Conservation (phyloP, 2,888 invertebrate genomes). For the Nomada lathburiana region DNA sequence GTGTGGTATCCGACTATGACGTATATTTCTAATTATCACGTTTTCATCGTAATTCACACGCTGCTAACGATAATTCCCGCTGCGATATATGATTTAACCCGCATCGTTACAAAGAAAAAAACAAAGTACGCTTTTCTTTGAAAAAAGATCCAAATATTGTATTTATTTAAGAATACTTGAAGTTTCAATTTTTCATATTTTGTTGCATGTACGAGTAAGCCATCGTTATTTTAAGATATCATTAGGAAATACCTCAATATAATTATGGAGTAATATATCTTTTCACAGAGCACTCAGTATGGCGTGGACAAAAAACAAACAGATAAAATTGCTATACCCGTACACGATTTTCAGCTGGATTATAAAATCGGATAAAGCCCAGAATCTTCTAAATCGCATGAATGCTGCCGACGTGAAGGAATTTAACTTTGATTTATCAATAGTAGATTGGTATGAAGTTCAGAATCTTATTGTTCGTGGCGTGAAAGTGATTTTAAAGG, state of each 20-base stretch:
- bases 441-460: conserved; percentile 70
- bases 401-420: conserved; percentile 67
- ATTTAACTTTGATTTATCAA: conserved; percentile 74
- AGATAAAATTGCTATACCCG: background rate
- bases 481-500: conserved; percentile 66
- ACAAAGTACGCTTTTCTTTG: conserved; percentile 69
- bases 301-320: conserved; percentile 13
- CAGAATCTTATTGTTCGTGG: conserved; percentile 56
- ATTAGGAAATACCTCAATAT: too few relatives aligned
- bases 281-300: background rate
- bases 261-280: too few relatives aligned
- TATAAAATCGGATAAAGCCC: conserved; percentile 66
- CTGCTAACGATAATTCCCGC: conserved; percentile 73
- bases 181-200: too few relatives aligned
- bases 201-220: too few relatives aligned
- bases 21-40: too few relatives aligned
- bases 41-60: too few relatives aligned
- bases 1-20: too few relatives aligned
- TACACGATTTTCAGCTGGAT: conserved; percentile 61
- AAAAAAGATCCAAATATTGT: background rate
- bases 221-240: too few relatives aligned
- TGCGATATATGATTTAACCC: conserved; percentile 64
- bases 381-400: conserved; percentile 69
- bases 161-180: background rate
- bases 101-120: conserved; percentile 66